Conservation (phyloP, 2,113 vertebrate genomes). For the Esox niger region DNA sequence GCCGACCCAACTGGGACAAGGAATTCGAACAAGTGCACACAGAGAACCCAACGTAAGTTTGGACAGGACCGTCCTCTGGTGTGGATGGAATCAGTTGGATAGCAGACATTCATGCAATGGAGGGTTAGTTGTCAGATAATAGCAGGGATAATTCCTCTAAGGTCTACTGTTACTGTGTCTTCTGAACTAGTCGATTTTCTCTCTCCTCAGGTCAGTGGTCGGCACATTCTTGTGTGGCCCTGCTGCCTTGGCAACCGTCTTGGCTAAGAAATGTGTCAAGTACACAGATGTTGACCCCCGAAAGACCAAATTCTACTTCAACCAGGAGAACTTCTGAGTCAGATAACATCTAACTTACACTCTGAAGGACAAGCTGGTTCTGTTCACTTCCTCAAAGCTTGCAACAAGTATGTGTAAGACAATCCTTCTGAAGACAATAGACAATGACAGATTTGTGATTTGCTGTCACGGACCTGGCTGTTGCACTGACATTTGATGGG, state of each 20-base stretch:
- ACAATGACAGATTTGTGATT: background rate
- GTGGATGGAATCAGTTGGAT: too few species aligned
- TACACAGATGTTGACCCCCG: constrained; percentile 86
- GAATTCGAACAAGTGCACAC: constrained; percentile 82
- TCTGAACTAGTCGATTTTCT: too few species aligned
- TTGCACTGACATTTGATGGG: background rate
- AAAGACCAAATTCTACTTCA: constrained; percentile 92
- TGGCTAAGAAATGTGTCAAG: constrained; percentile 79
- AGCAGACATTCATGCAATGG: too few species aligned
- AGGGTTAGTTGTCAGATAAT: too few species aligned
- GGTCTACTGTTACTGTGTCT: background rate
- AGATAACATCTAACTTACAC: background rate
- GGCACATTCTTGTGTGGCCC: constrained; percentile 89
- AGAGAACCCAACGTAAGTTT: constrained; percentile 82
- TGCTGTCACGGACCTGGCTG: background rate
- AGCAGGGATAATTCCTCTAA: too few species aligned
- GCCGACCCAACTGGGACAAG: constrained; percentile 84
- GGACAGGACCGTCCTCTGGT: background rate
- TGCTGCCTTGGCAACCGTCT: constrained; percentile 65
- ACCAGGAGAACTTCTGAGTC: constrained; percentile 91
- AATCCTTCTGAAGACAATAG: too few species aligned
- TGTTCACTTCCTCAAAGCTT: background rate
- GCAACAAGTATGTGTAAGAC: background rate
- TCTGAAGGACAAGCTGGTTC: background rate
- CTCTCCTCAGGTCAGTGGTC: constrained; percentile 74